Evolutionary conservation across 2,888 invertebrate species (phyloP), one percentile per base, ranked within the genome.

Genomic region (Drosophila ezoana): DNA sequence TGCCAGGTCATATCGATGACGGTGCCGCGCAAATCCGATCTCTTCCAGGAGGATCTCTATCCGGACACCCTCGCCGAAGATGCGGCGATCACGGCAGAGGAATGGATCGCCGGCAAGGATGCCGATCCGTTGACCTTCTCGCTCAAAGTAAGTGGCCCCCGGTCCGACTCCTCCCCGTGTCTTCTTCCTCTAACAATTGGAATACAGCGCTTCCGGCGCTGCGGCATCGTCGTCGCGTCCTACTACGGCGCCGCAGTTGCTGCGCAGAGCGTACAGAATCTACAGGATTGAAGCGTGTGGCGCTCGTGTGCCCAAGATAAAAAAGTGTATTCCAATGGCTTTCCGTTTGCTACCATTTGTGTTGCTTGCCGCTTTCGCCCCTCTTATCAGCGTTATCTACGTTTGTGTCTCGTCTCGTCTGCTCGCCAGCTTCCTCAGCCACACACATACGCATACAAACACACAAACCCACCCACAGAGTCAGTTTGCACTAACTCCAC

Each of bases 21-120:
- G 60, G 99, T 99, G 63, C 99, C 99, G 23, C 95, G 99, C 91
- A 98, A 98, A 95, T 98, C 98, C 72, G 98, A 98, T 93, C 94
- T 97, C 89, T 99, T 99, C 94, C 99, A 99, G 93, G 98, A 98
- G 92, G 99, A 99, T 93, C 94, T 99, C 76, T 99, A 98, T 93
- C 99, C 99, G 0, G 98, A 98, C 91, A 98, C 99, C 8, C 93
- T 97, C 16, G 97, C 98, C 57, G 97, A 98, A 90, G 96, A 96
- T 71, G 96, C 98, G 6, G 96, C 97, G 13, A 93, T 96, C 73
- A 95, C 97, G 0, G 98, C 98, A 2, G 98, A 98, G 90, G 98
- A 98, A 92, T 98, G 98, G 97, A 94, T 96, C 60, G 94, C 94
- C 41, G 99, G 99, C 13, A 95, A 95, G 88, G 97, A 98, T 92